phyloP scores from a whole-genome alignment of 2,888 invertebrate species.

The Clitarchus hookeri region DNA sequence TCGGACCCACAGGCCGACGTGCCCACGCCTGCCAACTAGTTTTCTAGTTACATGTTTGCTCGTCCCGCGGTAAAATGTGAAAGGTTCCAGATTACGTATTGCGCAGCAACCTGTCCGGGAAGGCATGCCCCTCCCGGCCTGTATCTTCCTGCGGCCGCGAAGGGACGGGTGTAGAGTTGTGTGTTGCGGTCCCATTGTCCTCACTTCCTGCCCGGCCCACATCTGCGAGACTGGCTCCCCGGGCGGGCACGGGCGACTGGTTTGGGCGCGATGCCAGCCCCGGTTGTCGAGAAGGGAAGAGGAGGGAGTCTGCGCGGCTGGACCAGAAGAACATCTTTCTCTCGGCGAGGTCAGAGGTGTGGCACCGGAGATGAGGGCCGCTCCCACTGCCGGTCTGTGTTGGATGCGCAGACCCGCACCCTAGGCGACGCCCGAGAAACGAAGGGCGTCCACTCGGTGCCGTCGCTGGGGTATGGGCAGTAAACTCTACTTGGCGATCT shows the following conservation, averaged over 20 bases:
- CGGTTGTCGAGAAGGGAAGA: not conserved
- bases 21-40: too few species aligned
- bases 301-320: not conserved
- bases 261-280: too few species aligned
- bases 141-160: not conserved
- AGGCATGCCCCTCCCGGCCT: not conserved
- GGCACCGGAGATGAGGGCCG: not conserved
- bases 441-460: too few species aligned
- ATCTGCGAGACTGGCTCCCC: not conserved
- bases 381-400: too few species aligned
- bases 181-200: not conserved
- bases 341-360: not conserved
- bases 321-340: not conserved
- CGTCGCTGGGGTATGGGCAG: too few species aligned
- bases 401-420: too few species aligned
- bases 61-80: not conserved
- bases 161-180: not conserved
- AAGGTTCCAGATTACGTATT: not conserved
- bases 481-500: too few species aligned
- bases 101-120: not conserved
- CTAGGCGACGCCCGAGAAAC: too few species aligned
- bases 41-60: not conserved
- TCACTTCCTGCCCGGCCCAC: conserved; percentile 8
- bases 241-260: not conserved
- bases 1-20: too few species aligned